Conservation (phyloP, 2,888 invertebrate species). For the Ernsta delagoae region DNA sequence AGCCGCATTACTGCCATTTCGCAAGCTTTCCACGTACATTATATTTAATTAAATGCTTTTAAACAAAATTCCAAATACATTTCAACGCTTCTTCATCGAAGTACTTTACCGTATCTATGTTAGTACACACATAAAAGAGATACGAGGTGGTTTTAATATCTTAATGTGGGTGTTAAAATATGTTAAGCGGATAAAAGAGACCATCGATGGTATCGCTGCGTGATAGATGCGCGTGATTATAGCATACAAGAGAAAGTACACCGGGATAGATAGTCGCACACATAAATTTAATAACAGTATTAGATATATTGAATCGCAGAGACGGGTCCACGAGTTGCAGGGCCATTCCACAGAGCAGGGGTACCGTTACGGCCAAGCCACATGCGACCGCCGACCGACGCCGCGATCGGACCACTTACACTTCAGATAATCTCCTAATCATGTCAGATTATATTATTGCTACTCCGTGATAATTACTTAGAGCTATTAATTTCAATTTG, state of each 20-base stretch:
- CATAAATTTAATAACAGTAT: constrained; percentile 80
- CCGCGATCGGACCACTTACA: constrained; percentile 65
- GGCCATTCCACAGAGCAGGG: constrained; percentile 70
- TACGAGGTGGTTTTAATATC: constrained; percentile 35
- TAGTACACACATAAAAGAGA: constrained; percentile 33
- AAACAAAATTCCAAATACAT: constrained; percentile 35
- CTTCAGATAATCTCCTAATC: constrained; percentile 63
- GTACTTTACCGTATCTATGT: constrained; percentile 15
- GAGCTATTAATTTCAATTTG: constrained; percentile 39
- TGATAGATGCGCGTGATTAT: constrained; percentile 74
- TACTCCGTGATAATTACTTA: constrained; percentile 34
- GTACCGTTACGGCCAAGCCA: too few species aligned
- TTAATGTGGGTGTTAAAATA: constrained; percentile 58
- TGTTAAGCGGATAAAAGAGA: constrained; percentile 62
- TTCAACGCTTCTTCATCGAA: constrained; percentile 15
- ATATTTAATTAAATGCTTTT: constrained; percentile 45
- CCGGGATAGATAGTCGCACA: constrained; percentile 57
- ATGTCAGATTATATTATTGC: constrained; percentile 53
- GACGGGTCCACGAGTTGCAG: constrained; percentile 69
- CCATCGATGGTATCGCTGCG: constrained; percentile 58
- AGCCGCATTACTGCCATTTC: constrained; percentile 53
- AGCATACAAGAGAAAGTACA: constrained; percentile 74
- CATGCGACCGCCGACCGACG: constrained; percentile 46
- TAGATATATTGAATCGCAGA: constrained; percentile 78
- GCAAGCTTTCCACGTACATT: constrained; percentile 48